These are phyloP conservation scores for Drosophila chauvacae DNA, from an alignment of 1,140 invertebrate genomes.

Conservation along the genomic window DNA sequence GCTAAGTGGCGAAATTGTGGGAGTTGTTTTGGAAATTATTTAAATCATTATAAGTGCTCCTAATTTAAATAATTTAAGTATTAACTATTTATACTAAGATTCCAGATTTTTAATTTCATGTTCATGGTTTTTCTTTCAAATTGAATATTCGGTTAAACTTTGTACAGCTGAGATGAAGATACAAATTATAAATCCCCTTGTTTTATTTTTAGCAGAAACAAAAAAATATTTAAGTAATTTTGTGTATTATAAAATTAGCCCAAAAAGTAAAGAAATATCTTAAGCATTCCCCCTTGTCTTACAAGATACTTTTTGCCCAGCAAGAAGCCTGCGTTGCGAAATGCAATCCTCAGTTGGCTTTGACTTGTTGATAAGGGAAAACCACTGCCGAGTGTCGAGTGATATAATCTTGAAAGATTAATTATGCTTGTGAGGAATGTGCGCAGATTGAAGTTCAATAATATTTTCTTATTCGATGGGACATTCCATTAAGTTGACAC, in stretches of 20 bases:
- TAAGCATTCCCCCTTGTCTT: background rate
- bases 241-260: no score
- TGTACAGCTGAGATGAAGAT: background rate
- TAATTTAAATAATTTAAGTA: no score
- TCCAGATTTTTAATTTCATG: background rate
- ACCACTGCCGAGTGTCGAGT: constrained; percentile 3
- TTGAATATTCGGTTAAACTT: background rate
- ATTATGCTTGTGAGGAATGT: constrained; percentile 22
- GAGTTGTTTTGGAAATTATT: background rate
- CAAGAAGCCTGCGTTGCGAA: background rate
- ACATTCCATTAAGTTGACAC: constrained; percentile 4
- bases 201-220: background rate
- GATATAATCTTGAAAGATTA: constrained; percentile 41
- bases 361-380: constrained; percentile 25
- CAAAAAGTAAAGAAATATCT: background rate
- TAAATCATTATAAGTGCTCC: no score
- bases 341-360: constrained; percentile 1
- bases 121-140: background rate
- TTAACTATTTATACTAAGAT: background rate
- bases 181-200: no score
- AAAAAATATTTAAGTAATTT: background rate
- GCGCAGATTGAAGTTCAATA: constrained; percentile 23
- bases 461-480: constrained; percentile 12
- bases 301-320: background rate
- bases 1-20: background rate